Conservation (phyloP, 2,888 invertebrate species). For the Folsomia candida region DNA sequence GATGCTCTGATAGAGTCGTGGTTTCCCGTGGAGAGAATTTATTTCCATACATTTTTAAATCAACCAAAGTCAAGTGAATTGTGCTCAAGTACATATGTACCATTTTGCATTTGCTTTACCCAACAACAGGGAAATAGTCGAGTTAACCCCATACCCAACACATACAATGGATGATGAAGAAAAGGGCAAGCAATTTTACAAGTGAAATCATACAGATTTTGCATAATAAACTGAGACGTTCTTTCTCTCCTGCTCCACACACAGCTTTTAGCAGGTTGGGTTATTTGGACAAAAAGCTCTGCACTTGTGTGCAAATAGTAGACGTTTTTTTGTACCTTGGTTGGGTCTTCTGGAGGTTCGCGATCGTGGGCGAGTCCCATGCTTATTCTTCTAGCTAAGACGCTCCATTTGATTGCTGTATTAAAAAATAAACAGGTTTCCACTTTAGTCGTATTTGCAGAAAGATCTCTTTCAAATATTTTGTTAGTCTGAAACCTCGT, state of each 20-base stretch:
- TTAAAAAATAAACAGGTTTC: too few relatives aligned
- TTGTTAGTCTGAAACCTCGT: too few relatives aligned
- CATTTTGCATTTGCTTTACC: not conserved
- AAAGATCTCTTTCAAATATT: too few relatives aligned
- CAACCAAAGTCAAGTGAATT: not conserved
- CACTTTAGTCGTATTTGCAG: too few relatives aligned
- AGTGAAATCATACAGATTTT: not conserved
- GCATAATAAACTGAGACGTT: not conserved
- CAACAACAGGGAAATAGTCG: not conserved
- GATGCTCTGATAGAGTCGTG: not conserved
- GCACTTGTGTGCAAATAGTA: not conserved
- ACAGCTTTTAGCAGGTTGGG: not conserved
- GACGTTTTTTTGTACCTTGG: constrained; percentile 28
- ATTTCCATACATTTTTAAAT: not conserved
- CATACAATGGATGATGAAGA: not conserved
- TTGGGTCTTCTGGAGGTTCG: constrained; percentile 49
- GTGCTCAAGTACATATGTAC: not conserved
- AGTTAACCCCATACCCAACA: not conserved
- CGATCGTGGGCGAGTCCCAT: constrained; percentile 49
- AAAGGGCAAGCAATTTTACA: not conserved
- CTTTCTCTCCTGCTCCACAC: not conserved
- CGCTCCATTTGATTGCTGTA: constrained; percentile 47
- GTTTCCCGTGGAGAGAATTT: not conserved
- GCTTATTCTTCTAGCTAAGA: constrained; percentile 48
- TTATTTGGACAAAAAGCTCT: constrained; percentile 1